These are phyloP conservation scores for Euplagia quadripunctaria DNA, from an alignment of 2,888 invertebrate genomes.

Conservation along the genomic window DNA sequence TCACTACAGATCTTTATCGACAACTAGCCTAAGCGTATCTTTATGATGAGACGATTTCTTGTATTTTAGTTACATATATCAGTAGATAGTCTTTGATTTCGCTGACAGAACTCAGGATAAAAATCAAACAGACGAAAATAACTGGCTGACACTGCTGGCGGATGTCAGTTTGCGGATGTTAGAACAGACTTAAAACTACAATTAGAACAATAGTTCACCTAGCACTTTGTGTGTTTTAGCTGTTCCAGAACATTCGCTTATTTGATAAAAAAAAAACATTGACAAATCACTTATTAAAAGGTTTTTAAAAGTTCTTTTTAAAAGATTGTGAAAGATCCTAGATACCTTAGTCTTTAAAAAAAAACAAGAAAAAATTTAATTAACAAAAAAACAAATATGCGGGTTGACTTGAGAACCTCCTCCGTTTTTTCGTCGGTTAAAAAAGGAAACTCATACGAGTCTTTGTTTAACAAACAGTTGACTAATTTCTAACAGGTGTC, in stretches of 20 bases:
- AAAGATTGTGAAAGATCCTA: too few species aligned
- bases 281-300: not conserved
- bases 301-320: too few species aligned
- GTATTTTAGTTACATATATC: not conserved
- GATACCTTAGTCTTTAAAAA: too few species aligned
- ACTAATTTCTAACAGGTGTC: too few species aligned
- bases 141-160: not conserved
- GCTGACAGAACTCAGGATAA: not conserved
- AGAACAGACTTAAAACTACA: too few species aligned
- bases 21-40: not conserved
- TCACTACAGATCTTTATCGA: constrained; percentile 10
- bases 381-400: too few species aligned
- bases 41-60: not conserved
- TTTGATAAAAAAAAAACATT: not conserved
- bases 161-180: not conserved
- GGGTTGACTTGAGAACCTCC: too few species aligned
- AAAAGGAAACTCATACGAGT: too few species aligned
- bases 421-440: too few species aligned
- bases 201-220: not conserved
- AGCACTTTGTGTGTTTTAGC: not conserved
- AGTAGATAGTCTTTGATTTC: constrained; percentile 1
- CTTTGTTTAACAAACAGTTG: too few species aligned
- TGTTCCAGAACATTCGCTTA: not conserved
- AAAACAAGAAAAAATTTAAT: too few species aligned
- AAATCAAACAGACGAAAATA: constrained; percentile 10